phyloP scores from a whole-genome alignment of 2,797 vertebrate species.

The Harpagifer antarcticus region DNA sequence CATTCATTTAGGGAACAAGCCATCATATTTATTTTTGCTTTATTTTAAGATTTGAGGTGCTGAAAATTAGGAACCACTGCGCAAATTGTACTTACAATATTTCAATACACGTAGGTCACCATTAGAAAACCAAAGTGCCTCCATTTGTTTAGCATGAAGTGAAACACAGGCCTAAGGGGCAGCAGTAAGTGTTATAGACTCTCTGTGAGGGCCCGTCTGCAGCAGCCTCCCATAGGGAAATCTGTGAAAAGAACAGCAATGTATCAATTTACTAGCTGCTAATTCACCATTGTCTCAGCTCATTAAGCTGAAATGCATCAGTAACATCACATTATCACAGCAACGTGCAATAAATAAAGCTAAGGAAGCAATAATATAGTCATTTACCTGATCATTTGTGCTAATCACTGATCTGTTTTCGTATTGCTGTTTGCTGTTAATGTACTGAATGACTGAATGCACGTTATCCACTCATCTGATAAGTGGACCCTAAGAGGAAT shows the following conservation, averaged over 20 bases:
- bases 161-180: slow-evolving; percentile 11
- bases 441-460: slow-evolving; percentile 20
- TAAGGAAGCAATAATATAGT: slow-evolving; percentile 54
- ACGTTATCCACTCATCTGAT: slow-evolving; percentile 46
- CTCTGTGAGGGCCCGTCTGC: slow-evolving; percentile 35
- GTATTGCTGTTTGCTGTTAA: slow-evolving; percentile 30
- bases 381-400: slow-evolving; percentile 60
- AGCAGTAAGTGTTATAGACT: slow-evolving; percentile 17
- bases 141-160: slow-evolving; percentile 28
- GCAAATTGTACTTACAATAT: background rate
- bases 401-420: slow-evolving; percentile 61
- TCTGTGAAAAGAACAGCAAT: slow-evolving; percentile 63
- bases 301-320: slow-evolving; percentile 69
- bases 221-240: slow-evolving; percentile 53
- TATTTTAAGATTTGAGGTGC: background rate
- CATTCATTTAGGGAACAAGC: background rate
- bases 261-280: slow-evolving; percentile 69
- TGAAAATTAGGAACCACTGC: background rate
- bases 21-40: background rate
- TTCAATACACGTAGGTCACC: background rate
- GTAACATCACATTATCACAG: slow-evolving; percentile 69
- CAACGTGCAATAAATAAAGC: slow-evolving; percentile 70
- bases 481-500: slow-evolving; percentile 17
- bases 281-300: slow-evolving; percentile 70
- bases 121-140: background rate